A percentile compares a stretch with the other conserved stretches of the same genome.
Conservation (phyloP, 2,888 invertebrate genomes). For the Drymonia ruficornis region DNA sequence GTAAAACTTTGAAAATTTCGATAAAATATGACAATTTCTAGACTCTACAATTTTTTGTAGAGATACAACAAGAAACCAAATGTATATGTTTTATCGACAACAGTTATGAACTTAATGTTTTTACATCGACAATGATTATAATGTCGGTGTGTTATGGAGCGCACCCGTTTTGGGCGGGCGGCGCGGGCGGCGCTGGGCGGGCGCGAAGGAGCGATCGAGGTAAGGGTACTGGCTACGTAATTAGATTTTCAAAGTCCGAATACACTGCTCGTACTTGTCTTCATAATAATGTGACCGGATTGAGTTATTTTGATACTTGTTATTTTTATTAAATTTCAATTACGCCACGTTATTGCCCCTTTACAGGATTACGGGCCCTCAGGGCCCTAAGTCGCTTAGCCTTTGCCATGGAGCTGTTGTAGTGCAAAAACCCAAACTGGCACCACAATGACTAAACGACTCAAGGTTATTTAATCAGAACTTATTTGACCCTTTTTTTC, state of each 20-base stretch:
- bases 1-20: no score
- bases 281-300: conserved; percentile 71
- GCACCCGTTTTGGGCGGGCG: conserved; percentile 53
- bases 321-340: not conserved
- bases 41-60: no score
- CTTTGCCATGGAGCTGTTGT: no score
- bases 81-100: not conserved
- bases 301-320: conserved; percentile 50
- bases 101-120: no score
- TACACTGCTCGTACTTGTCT: conserved; percentile 84
- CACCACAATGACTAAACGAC: no score
- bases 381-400: no score
- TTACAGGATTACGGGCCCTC: no score
- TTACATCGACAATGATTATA: conserved; percentile 4
- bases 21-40: no score
- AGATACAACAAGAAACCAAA: no score
- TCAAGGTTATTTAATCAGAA: no score
- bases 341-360: not conserved
- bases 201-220: conserved; percentile 82
- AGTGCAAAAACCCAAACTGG: no score
- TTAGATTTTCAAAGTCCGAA: conserved; percentile 88
- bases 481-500: no score
- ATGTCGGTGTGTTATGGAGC: conserved; percentile 29
- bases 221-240: conserved; percentile 85
- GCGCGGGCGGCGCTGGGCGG: conserved; percentile 60